Percentiles rank a stretch among this genome's conserved stretches.
phyloP scores from a whole-genome alignment of 2,888 invertebrate species.

The Serripes groenlandicus region DNA sequence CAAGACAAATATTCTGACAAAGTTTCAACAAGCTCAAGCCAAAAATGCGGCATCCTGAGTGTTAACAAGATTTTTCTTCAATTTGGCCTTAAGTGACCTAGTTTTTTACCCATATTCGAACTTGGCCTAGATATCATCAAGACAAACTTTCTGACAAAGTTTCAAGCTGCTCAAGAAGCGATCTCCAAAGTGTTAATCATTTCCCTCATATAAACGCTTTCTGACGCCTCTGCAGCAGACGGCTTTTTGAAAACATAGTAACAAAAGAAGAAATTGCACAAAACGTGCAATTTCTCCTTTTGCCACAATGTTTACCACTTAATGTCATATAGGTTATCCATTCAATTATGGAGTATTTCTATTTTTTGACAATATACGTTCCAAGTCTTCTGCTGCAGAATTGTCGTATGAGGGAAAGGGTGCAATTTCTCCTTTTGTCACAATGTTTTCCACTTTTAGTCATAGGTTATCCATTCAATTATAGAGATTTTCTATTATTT shows the following conservation, averaged over 20 bases:
- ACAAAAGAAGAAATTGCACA: not conserved
- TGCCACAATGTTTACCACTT: not conserved
- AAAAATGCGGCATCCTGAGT: too few relatives aligned
- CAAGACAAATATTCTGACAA: too few relatives aligned
- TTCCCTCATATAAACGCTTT: not conserved
- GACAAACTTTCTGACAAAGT: too few relatives aligned
- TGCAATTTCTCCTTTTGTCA: not conserved
- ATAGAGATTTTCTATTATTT: not conserved
- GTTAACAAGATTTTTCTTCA: too few relatives aligned
- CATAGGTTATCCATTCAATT: not conserved
- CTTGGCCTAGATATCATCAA: too few relatives aligned
- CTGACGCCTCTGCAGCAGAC: not conserved
- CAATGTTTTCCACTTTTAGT: not conserved
- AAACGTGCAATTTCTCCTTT: not conserved
- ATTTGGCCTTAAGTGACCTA: too few relatives aligned
- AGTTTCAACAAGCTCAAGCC: too few relatives aligned
- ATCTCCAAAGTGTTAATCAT: not conserved
- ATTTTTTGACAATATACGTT: too few relatives aligned
- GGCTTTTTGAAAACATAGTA: not conserved
- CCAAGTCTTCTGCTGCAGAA: too few relatives aligned
- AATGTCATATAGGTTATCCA: not conserved
- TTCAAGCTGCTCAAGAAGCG: not conserved
- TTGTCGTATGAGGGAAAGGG: too few relatives aligned
- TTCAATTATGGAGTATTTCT: too few relatives aligned
- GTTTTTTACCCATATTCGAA: too few relatives aligned